Evolutionary conservation across 2,113 vertebrate genomes (phyloP), one percentile per base, ranked within the genome.

Genomic region (Scatophagus argus): DNA sequence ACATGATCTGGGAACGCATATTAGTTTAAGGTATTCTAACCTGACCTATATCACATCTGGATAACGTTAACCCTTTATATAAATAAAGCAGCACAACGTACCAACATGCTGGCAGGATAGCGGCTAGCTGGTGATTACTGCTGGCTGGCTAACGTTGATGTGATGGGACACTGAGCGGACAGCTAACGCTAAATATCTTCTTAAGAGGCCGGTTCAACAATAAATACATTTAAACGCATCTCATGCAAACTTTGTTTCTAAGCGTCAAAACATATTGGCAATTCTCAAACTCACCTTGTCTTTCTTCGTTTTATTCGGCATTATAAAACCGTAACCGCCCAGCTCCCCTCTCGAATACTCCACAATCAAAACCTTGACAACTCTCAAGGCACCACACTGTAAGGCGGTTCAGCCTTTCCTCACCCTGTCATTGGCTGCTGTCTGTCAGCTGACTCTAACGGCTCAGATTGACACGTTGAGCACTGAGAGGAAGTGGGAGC

Each of bases 291-390:
- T 96, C 94, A 97, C 97, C 96, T 97, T 98, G 69, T 97, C 97
- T 88, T 98, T 98, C 92, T 98, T 98, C 89, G 95, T 95, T 96
- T 98, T 98, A 95, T 98, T 98, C 95, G 96, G 97, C 97, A 98
- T 98, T 90, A 93, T 95, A 86, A 51, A 84, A 69, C 41, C 74
- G 85, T 92, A 66, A 58, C 92, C 91, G 89, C 88, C 88, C 88
- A 78, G 63, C 72, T 90, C 89, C 86, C 70, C 81, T 86, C 77
- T 86, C 80, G 49, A 39, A 84, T 84, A 80, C 63, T 91, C 88
- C 79, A 77, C 90, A 84, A 81, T 86, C 89, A 84, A 78, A 90
- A 88, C 87, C 87, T 76, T 87, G 88, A 87, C 88, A 91, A 89
- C 92, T 93, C 85, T 87, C 78, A 5, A 77, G 75, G 83, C 73